Base-by-base conservation (phyloP, 2,888 invertebrate species). In the Drosophila neotestacea region DNA sequence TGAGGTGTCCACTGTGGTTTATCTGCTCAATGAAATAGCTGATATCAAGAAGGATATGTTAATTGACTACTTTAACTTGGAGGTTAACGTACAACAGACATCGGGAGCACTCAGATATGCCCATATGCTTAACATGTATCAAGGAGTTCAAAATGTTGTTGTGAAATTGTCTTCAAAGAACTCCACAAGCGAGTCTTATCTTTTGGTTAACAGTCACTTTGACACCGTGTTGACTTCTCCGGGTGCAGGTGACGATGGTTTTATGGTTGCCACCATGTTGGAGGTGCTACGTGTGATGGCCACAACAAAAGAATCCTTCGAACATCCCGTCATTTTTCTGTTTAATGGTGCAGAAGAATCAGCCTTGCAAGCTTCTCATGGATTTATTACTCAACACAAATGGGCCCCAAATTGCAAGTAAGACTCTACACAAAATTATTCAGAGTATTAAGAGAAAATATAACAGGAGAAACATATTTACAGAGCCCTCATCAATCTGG, bases 161-260 rank as follows among this genome's bases (percentile, higher is more conserved):
- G 92, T 92, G 2, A 92, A 90, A 71, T 63, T 92, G 34, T 79
- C 79, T 6, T 70, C 90, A 0, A 91, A 77, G 56, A 79, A 78
- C 47, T 81, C 86, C 1, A 85, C 79, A 3, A 90, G 91, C 44
- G 75, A 85, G 16, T 85, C 88, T 2, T 90, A 90, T 61, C 72
- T 92, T 7, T 93, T 98, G 41, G 93, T 99, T 58, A 99, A 98
- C 93, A 97, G 98, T 80, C 99, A 99, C 91, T 98, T 96, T 92
- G 99, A 99, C 92, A 51, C 74, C 0, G 61, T 61, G 7, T 5
- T 54, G 11, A 95, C 97, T 51, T 97, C 97, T 59, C 95, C 97
- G n/a, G 96, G 95, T 77, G 97, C 94, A 6, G 94, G 94, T 66
- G 95, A 95, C 89, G 94, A 95, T 91, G 94, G 94, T 11, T 93